Base-by-base conservation (phyloP, 2,888 invertebrate species). In the Pedicia rivosa region DNA sequence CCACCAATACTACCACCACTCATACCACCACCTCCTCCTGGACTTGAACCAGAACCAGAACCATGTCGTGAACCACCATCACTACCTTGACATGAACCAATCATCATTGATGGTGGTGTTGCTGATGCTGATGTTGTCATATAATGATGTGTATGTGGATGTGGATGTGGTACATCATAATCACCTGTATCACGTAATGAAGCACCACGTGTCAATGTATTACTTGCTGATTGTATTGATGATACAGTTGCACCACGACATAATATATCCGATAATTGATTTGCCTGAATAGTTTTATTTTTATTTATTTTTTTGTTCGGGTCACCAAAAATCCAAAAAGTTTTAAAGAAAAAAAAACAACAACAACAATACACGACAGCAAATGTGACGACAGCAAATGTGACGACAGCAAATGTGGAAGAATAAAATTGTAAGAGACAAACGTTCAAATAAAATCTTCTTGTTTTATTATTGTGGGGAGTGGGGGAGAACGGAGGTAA, bases 91-190 rank as follows among this genome's bases (percentile, higher is more conserved):
- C 60, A 48, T 37, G 54, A 54, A 26, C 43, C 49, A 41, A 52
- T 52, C 46, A 54, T 49, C 44, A 61, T 51, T 26, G 59, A 56
- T 36, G 59, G 61, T 40, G 62, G 60, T 37, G 60, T 60, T 46
- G 58, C 55, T 34, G 61, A 59, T 35, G 59, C 54, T 30, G 61
- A 42, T 30, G 48, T 60, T 46, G 61, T 60, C 59, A 61, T 62
- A 44, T 62, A 62, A 45, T 61, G 62, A 50, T 62, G 62, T 35
- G 62, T 62, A 46, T 62, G 61, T 15, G 61, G 62, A 54, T 62
- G 62, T 43, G 61, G 62, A 53, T 60, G 62, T 27, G 62, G 62
- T 35, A 62, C 60, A 51, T 62, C 62, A 45, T 62, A 62, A 45
- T 62, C 62, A 28, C 62, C 61, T 6, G 60, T 61, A 42, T 62